Percentiles rank a stretch among this genome's conserved stretches.
Conservation (phyloP, 1,140 invertebrate genomes). For the Bombyx mori region ASM3026992v2 NC_085134.1:5571501-5572000, state of each 20-base stretch:
- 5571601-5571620: no score
- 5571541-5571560: no score
- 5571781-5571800: neutral
- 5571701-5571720: no score
- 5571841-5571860: neutral
- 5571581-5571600: no score
- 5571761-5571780: neutral
- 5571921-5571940: constrained; percentile 2
- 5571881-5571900: constrained; percentile 1
- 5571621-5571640: constrained; percentile 1
- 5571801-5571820: neutral
- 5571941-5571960: no score
- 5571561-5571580: no score
- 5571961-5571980: no score
- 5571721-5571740: no score
- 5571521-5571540: no score
- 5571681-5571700: constrained; percentile 1
- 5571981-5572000: no score
- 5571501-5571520: no score
- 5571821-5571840: neutral
- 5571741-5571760: no score
- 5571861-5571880: constrained; percentile 5
- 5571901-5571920: constrained; percentile 3
- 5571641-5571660: neutral
- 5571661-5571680: neutral